A percentile compares a stretch with the other conserved stretches of the same genome.
These are phyloP conservation scores for Chromoteleia sp. DNA, from an alignment of 2,888 invertebrate species.

Conservation along the genomic window DNA sequence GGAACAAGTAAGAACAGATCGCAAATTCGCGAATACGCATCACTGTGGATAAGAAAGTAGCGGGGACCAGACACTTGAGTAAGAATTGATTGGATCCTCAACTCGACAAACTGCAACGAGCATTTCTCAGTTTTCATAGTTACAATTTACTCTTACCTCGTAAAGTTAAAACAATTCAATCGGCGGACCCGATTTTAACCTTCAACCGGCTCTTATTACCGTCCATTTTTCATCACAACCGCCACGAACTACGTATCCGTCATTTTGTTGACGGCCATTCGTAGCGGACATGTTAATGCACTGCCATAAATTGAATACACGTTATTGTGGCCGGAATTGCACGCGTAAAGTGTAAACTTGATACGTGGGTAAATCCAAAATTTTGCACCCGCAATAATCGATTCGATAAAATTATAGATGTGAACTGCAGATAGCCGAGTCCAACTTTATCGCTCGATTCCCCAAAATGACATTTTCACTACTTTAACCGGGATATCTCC, in stretches of 20 bases:
- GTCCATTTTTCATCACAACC: constrained; percentile 2
- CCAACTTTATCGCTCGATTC: constrained; percentile 60
- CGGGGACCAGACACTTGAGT: constrained; percentile 46
- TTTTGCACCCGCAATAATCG: constrained; percentile 43
- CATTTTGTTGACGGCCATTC: constrained; percentile 7
- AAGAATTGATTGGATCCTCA: constrained; percentile 64
- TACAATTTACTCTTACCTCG: constrained; percentile 35
- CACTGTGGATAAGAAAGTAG: constrained; percentile 54
- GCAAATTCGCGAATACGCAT: constrained; percentile 58
- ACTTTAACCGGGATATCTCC: constrained; percentile 51
- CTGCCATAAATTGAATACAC: constrained; percentile 24
- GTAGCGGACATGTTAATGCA: constrained; percentile 1
- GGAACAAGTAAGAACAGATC: constrained; percentile 48
- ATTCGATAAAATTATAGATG: constrained; percentile 53
- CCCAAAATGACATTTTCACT: constrained; percentile 62
- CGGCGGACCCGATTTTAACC: constrained; percentile 33
- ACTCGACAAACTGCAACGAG: constrained; percentile 41
- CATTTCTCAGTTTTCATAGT: constrained; percentile 54
- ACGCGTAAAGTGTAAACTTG: constrained; percentile 34
- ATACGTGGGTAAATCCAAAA: constrained; percentile 26
- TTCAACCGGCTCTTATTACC: constrained; percentile 21
- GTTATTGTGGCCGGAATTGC: constrained; percentile 17
- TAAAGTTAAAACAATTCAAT: constrained; percentile 44
- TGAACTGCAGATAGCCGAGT: constrained; percentile 43
- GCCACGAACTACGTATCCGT: constrained; percentile 8